Conservation (phyloP, 2,797 vertebrate genomes). For the Chelon auratus region DNA sequence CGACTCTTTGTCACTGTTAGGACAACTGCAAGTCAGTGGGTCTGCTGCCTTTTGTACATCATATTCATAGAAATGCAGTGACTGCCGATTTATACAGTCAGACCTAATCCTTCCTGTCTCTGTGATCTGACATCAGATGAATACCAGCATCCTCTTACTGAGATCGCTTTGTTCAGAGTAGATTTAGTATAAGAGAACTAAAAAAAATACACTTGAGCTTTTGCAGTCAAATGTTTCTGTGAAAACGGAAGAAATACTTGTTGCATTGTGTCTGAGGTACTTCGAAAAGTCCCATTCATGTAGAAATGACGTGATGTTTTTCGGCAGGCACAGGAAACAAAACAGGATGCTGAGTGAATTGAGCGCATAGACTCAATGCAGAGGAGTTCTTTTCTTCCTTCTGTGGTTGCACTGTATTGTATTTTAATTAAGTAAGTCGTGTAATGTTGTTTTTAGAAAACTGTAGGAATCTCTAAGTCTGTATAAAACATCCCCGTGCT, state of each 20-base stretch:
- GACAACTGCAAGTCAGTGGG: not conserved
- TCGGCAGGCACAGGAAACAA: constrained; percentile 80
- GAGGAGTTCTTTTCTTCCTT: constrained; percentile 36
- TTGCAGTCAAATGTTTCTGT: not conserved
- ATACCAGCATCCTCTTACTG: not conserved
- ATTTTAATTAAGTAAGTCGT: not conserved
- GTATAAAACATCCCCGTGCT: too few species aligned
- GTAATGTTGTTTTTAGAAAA: too few species aligned
- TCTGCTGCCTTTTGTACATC: too few species aligned
- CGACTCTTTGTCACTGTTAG: not conserved
- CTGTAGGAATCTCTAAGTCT: too few species aligned
- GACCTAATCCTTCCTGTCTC: not conserved
- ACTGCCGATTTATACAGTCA: too few species aligned
- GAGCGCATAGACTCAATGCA: constrained; percentile 58
- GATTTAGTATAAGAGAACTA: not conserved
- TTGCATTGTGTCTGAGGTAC: constrained; percentile 44
- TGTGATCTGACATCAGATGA: not conserved
- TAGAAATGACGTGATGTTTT: constrained; percentile 73
- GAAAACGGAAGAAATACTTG: constrained; percentile 24
- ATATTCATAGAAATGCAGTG: too few species aligned
- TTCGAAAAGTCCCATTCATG: constrained; percentile 52
- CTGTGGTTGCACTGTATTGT: constrained; percentile 27
- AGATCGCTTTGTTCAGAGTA: not conserved
- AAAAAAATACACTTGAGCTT: not conserved
- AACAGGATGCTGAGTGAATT: constrained; percentile 83